Evolutionary conservation across 1,140 invertebrate species (phyloP).

Genomic region (Trichonephila clavata): DNA sequence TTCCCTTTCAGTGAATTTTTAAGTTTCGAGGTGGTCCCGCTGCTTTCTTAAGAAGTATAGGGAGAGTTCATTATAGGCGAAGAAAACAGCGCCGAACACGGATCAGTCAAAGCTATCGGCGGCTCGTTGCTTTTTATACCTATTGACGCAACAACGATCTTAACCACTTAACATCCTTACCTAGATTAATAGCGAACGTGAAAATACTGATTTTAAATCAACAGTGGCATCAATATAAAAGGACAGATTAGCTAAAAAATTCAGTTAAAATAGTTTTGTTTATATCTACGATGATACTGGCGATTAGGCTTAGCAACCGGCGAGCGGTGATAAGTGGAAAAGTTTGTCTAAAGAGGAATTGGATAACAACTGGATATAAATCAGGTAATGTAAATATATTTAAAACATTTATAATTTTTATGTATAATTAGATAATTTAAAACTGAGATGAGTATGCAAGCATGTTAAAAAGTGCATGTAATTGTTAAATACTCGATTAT

Average conservation of each 20-base stretch:
- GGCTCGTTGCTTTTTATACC: too few relatives aligned
- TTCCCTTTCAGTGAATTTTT: slow-evolving; percentile 9
- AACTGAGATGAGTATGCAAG: too few relatives aligned
- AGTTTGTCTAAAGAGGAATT: not conserved
- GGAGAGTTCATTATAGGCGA: slow-evolving; percentile 3
- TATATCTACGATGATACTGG: not conserved
- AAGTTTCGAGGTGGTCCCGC: not conserved
- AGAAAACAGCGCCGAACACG: not conserved
- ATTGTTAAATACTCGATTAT: too few relatives aligned
- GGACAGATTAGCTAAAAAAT: not conserved
- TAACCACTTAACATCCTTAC: not conserved
- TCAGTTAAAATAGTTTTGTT: not conserved
- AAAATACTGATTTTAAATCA: not conserved
- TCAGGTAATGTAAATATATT: slow-evolving; percentile 4
- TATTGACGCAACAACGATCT: not conserved
- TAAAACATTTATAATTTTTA: not conserved
- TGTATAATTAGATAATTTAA: too few relatives aligned
- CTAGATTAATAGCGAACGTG: not conserved
- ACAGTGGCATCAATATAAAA: not conserved
- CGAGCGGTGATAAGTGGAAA: slow-evolving; percentile 4
- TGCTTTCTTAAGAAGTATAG: slow-evolving; percentile 4
- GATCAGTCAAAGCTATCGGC: not conserved
- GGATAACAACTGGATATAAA: not conserved
- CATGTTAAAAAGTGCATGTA: too few relatives aligned
- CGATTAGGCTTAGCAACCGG: slow-evolving; percentile 54